Conservation (phyloP, 2,888 invertebrate species). For the Eupsilia transversa region DNA sequence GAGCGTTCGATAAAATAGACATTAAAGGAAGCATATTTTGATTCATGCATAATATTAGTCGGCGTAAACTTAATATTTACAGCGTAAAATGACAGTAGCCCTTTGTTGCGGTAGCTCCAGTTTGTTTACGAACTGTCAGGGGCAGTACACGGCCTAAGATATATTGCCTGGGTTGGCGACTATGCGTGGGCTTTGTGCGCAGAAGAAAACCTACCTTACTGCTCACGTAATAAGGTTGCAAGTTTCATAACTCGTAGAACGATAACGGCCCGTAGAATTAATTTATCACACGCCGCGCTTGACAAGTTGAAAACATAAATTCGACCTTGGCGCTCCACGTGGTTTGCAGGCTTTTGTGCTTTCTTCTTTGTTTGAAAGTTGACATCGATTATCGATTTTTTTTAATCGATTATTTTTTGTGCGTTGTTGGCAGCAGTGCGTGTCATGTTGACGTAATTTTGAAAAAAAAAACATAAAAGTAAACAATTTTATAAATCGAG, state of each 20-base stretch:
- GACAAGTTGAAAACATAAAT: conserved; percentile 91
- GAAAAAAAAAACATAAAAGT: neutral
- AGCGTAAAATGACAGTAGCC: conserved; percentile 74
- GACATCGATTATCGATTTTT: conserved; percentile 66
- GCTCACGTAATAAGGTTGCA: conserved; percentile 60
- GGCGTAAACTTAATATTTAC: conserved; percentile 66
- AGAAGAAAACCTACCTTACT: conserved; percentile 74
- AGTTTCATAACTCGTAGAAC: conserved; percentile 65
- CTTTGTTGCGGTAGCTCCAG: conserved; percentile 90
- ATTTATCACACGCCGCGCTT: conserved; percentile 91
- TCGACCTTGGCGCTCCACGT: conserved; percentile 91
- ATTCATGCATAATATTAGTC: conserved; percentile 57
- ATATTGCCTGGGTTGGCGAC: conserved; percentile 91
- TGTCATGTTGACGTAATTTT: conserved; percentile 18
- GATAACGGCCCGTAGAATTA: conserved; percentile 91
- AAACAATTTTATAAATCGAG: neutral
- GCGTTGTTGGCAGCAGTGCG: conserved; percentile 53
- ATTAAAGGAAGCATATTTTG: conserved; percentile 62
- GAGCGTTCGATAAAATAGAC: conserved; percentile 65
- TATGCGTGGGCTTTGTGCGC: conserved; percentile 85
- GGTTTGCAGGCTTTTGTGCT: conserved; percentile 83
- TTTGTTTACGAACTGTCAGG: conserved; percentile 91
- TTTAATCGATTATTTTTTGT: conserved; percentile 60
- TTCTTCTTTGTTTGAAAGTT: conserved; percentile 65
- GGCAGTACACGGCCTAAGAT: conserved; percentile 91